These are phyloP conservation scores for Serrognathus titanus DNA, from an alignment of 2,888 invertebrate genomes.

Conservation along the genomic window DNA sequence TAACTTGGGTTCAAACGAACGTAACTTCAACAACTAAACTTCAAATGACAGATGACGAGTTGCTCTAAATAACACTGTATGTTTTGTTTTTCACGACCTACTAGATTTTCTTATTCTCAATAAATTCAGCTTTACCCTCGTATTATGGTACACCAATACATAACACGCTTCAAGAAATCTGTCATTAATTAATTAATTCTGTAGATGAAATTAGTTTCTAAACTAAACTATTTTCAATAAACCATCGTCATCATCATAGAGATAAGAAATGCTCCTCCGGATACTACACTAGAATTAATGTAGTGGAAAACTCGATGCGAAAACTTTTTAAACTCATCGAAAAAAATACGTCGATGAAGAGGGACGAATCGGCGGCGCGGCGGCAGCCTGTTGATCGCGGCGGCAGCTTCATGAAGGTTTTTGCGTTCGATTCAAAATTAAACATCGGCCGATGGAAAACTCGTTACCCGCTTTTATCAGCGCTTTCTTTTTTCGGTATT, in stretches of 20 bases:
- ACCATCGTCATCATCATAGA: too few species aligned
- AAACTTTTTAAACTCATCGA: neutral
- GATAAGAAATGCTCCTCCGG: neutral
- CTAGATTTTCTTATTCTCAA: too few species aligned
- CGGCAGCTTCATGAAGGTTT: neutral
- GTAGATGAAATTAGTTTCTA: too few species aligned
- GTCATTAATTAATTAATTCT: neutral
- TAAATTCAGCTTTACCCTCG: too few species aligned
- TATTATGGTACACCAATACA: too few species aligned
- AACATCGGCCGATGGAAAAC: neutral
- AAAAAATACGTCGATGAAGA: slow-evolving; percentile 1
- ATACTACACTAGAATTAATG: neutral
- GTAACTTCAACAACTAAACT: too few species aligned
- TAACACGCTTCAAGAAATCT: slow-evolving; percentile 1
- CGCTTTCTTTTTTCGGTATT: neutral
- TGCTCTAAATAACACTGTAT: too few species aligned
- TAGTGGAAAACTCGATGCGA: slow-evolving; percentile 1
- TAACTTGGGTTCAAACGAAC: too few species aligned
- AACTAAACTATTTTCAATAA: too few species aligned
- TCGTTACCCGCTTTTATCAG: neutral
- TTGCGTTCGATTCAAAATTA: neutral
- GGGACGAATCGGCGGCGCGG: neutral
- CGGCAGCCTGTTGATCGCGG: slow-evolving; percentile 1
- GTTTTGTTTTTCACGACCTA: too few species aligned
- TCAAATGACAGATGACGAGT: too few species aligned